A percentile compares a stretch with the other conserved stretches of the same genome.
Conservation (phyloP, 2,113 vertebrate species). For the Promerops cafer region DNA sequence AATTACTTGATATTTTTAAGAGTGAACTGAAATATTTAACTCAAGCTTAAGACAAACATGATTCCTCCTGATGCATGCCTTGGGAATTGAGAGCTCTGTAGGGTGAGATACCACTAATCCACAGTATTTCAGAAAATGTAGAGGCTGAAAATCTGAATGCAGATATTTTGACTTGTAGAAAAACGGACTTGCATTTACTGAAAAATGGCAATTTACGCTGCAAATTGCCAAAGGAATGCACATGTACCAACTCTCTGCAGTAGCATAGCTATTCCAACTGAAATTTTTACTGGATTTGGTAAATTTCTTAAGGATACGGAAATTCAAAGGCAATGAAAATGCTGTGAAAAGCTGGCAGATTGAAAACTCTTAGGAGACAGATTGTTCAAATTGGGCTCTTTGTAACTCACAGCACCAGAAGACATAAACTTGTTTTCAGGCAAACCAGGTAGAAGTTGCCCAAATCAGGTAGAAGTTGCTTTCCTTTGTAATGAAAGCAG, state of each 20-base stretch:
- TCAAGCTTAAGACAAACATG: neutral
- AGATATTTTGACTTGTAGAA: neutral
- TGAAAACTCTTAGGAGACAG: neutral
- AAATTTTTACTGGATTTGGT: neutral
- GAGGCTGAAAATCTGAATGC: neutral
- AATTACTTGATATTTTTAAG: neutral
- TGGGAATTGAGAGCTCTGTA: neutral
- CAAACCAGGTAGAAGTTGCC: neutral
- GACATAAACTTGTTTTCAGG: neutral
- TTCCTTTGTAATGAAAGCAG: neutral
- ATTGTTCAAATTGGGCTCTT: neutral
- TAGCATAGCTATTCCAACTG: neutral
- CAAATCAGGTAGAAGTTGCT: neutral
- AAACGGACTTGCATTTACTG: neutral
- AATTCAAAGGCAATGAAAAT: neutral
- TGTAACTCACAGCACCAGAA: neutral
- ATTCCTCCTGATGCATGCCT: neutral
- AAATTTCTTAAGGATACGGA: neutral
- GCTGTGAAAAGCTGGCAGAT: neutral
- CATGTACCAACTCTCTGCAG: neutral
- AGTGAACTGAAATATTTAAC: neutral
- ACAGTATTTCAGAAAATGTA: neutral
- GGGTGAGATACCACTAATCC: neutral
- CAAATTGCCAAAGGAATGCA: neutral
- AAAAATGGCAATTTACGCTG: neutral